These are phyloP conservation scores for Malthinus flaveolus DNA, from an alignment of 2,888 invertebrate genomes.

Conservation along the genomic window DNA sequence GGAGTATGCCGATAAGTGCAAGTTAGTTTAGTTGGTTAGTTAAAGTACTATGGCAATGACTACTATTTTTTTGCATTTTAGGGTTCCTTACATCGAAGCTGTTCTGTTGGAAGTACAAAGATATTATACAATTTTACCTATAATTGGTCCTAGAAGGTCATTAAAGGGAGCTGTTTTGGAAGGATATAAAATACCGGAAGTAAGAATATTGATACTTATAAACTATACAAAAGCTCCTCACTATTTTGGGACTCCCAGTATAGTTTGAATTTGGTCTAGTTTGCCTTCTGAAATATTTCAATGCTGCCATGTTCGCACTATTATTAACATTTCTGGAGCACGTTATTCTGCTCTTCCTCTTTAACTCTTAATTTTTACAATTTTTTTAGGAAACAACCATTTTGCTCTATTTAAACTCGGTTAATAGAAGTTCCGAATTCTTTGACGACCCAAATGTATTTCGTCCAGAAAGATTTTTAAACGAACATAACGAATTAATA, in stretches of 20 bases:
- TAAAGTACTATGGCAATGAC: constrained; percentile 2
- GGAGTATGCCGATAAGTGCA: constrained; percentile 57
- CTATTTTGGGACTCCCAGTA: too few relatives aligned
- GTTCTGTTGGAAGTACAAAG: constrained; percentile 59
- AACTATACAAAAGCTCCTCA: too few relatives aligned
- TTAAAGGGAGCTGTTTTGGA: constrained; percentile 58
- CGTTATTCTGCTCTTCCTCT: too few relatives aligned
- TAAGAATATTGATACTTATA: constrained; percentile 14
- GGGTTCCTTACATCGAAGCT: constrained; percentile 60
- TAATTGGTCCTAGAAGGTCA: constrained; percentile 58
- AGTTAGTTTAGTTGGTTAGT: too few relatives aligned
- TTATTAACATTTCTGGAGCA: too few relatives aligned
- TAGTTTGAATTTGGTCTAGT: too few relatives aligned
- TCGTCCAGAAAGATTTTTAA: constrained; percentile 66
- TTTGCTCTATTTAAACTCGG: constrained; percentile 51
- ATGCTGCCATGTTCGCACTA: too few relatives aligned
- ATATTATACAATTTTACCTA: constrained; percentile 54
- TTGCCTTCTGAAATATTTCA: too few relatives aligned
- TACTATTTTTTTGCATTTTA: constrained; percentile 34
- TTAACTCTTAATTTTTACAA: too few relatives aligned
- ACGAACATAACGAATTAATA: constrained; percentile 45
- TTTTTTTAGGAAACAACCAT: constrained; percentile 45
- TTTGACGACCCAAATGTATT: constrained; percentile 67
- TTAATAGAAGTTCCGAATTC: constrained; percentile 60
- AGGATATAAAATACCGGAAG: constrained; percentile 57